Percentiles rank a stretch among this genome's conserved stretches.
phyloP scores from a whole-genome alignment of 2,797 vertebrate genomes.

The Spatula versicolor region DNA sequence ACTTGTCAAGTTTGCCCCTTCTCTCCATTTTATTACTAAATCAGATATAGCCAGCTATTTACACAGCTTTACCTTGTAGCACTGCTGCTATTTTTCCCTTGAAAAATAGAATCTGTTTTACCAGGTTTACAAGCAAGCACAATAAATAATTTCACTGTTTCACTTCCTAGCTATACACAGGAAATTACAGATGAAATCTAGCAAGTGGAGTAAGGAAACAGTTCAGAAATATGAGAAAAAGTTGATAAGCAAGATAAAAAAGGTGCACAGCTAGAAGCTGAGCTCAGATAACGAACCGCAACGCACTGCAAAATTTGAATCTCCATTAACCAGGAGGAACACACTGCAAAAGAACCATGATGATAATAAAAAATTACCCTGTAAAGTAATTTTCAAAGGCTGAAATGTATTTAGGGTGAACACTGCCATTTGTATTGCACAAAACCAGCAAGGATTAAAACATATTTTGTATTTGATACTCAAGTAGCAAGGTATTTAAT shows the following conservation, averaged over 20 bases:
- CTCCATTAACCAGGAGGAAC: background rate
- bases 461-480: background rate
- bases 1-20: background rate
- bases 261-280: background rate
- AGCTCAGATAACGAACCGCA: background rate
- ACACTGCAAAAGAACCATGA: background rate
- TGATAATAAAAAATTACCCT: background rate
- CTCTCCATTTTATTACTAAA: background rate
- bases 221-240: background rate
- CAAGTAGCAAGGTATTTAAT: background rate
- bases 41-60: background rate
- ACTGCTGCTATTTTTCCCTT: background rate
- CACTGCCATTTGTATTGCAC: background rate
- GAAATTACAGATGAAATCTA: background rate
- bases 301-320: background rate
- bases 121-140: background rate
- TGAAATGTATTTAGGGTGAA: background rate
- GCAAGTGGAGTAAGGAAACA: background rate
- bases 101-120: background rate
- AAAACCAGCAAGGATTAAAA: background rate
- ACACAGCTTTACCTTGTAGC: background rate
- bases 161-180: background rate
- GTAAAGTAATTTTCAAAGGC: background rate
- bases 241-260: background rate
- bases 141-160: background rate